phyloP scores from a whole-genome alignment of 2,113 vertebrate genomes.

The Oxygymnocypris stewartii region DNA sequence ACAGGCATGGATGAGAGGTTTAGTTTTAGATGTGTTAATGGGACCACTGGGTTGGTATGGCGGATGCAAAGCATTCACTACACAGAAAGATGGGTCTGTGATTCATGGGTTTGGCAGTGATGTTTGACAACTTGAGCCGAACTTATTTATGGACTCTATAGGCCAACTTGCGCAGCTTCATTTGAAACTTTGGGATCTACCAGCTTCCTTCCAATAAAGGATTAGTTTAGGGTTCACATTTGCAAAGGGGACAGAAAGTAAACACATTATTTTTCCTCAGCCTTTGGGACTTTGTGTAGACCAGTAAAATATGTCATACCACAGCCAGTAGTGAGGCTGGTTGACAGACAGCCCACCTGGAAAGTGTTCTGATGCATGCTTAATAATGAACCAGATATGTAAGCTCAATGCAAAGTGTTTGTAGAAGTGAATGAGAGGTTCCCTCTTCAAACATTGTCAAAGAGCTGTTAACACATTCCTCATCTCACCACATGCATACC shows the following conservation, averaged over 20 bases:
- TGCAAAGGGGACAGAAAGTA: not conserved
- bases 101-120: conserved; percentile 11
- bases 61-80: not conserved
- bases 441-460: conserved; percentile 49
- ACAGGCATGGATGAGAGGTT: not conserved
- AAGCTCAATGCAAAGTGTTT: not conserved
- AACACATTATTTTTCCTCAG: not conserved
- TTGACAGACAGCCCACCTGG: not conserved
- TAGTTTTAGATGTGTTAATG: not conserved
- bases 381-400: conserved; percentile 14
- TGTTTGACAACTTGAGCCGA: not conserved
- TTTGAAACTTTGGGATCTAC: not conserved
- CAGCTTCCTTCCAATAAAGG: not conserved
- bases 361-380: not conserved
- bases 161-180: not conserved
- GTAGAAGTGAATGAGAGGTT: not conserved
- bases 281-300: not conserved
- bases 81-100: not conserved
- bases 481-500: conserved; percentile 66
- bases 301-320: not conserved
- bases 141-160: conserved; percentile 3
- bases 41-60: not conserved
- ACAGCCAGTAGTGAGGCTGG: not conserved
- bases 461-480: conserved; percentile 59
- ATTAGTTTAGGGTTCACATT: not conserved